phyloP scores from a whole-genome alignment of 2,113 vertebrate species.

The Cromileptes altivelis region DNA sequence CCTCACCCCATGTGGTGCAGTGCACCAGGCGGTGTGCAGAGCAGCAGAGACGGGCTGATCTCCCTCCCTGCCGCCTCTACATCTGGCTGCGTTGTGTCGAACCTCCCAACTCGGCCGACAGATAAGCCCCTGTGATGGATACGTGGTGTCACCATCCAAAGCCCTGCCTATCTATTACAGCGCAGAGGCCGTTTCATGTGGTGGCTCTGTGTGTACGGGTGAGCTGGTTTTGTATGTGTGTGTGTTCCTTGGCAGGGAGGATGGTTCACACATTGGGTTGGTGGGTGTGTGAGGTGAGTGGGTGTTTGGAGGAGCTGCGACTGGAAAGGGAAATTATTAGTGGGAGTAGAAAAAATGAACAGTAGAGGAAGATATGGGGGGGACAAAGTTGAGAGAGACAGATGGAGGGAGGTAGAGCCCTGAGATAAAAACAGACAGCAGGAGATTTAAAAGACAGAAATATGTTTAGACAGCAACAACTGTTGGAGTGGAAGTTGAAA shows the following conservation, averaged over 20 bases:
- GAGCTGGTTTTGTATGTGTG: conserved; percentile 15
- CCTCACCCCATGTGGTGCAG: neutral
- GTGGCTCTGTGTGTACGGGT: conserved; percentile 29
- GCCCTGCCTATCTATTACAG: conserved; percentile 69
- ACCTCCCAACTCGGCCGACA: conserved; percentile 59
- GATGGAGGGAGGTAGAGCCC: conserved; percentile 33
- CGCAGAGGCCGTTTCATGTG: conserved; percentile 55
- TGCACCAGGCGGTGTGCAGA: conserved; percentile 33
- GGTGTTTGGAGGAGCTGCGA: conserved; percentile 58
- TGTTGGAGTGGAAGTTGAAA: neutral
- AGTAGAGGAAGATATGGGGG: conserved; percentile 33
- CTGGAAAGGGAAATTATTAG: conserved; percentile 55
- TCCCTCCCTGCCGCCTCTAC: conserved; percentile 38
- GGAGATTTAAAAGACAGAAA: conserved; percentile 1
- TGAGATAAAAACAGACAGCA: conserved; percentile 28
- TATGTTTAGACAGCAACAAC: conserved; percentile 6
- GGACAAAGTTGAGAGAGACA: conserved; percentile 54
- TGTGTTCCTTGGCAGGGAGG: conserved; percentile 31
- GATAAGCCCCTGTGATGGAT: conserved; percentile 82
- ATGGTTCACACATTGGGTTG: conserved; percentile 54
- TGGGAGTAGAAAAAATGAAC: conserved; percentile 49
- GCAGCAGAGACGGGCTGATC: conserved; percentile 4
- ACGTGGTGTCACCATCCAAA: conserved; percentile 70
- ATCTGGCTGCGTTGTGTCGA: conserved; percentile 70
- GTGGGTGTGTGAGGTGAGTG: conserved; percentile 69